Percentiles rank a stretch among this genome's conserved stretches.
phyloP scores from a whole-genome alignment of 2,797 vertebrate species.

The Aphelocoma californica region DNA sequence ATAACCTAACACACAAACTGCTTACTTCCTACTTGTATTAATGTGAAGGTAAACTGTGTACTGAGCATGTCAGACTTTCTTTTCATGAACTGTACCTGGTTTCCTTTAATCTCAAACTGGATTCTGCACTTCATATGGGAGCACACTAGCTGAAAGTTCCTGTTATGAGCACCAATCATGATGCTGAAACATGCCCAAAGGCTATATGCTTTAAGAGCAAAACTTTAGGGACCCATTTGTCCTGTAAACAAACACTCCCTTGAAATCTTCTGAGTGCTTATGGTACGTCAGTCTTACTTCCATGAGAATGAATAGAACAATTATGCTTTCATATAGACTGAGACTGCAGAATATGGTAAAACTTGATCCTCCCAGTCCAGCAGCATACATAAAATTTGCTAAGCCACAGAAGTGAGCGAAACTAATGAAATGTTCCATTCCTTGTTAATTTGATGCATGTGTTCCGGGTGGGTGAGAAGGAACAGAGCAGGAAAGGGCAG shows the following conservation, averaged over 20 bases:
- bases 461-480: neutral
- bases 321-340: neutral
- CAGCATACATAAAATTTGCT: neutral
- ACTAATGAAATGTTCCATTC: neutral
- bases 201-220: neutral
- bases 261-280: neutral
- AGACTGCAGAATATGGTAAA: neutral
- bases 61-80: neutral
- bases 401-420: neutral
- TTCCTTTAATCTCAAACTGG: neutral
- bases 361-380: slow-evolving; percentile 1
- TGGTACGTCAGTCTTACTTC: neutral
- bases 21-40: neutral
- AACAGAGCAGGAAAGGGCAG: neutral
- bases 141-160: neutral
- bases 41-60: neutral
- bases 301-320: neutral
- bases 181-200: neutral
- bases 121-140: neutral
- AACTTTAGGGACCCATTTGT: neutral
- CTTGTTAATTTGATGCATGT: slow-evolving; percentile 17
- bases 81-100: neutral
- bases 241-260: neutral
- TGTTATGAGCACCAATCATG: neutral
- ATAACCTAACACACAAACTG: neutral